Conservation (phyloP, 23 tunicate genomes). For the Styela clava region DNA sequence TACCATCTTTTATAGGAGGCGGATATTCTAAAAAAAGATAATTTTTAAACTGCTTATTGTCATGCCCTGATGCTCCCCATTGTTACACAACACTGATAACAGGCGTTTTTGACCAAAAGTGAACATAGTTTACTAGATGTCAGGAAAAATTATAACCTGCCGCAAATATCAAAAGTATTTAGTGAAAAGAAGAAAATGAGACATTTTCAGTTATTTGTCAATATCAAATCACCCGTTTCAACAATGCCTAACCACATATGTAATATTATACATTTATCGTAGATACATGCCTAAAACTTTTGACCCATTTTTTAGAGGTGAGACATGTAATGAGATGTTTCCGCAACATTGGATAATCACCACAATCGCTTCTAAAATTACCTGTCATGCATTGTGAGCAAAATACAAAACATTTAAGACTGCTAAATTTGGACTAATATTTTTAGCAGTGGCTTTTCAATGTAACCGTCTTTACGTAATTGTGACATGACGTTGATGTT, state of each 20-base stretch:
- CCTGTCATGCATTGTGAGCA: background rate
- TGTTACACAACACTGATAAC: background rate
- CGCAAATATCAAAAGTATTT: background rate
- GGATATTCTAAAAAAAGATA: background rate
- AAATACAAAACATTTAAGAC: background rate
- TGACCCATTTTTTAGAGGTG: background rate
- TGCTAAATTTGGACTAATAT: background rate
- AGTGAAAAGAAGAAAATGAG: background rate
- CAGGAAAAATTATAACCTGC: background rate
- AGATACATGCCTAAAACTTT: background rate
- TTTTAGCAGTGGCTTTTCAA: background rate
- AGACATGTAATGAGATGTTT: background rate
- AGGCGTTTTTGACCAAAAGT: background rate
- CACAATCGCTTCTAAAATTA: background rate
- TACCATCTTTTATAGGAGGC: background rate
- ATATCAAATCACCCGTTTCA: background rate
- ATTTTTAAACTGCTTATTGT: background rate
- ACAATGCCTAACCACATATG: background rate
- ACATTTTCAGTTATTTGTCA: background rate
- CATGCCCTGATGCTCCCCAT: background rate
- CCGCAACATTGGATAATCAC: background rate
- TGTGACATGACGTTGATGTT: background rate
- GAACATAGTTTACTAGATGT: background rate
- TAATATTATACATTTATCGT: background rate
- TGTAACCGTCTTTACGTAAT: background rate